Conservation (phyloP, 2,888 invertebrate genomes). For the Glyphotaelius pellucidus region DNA sequence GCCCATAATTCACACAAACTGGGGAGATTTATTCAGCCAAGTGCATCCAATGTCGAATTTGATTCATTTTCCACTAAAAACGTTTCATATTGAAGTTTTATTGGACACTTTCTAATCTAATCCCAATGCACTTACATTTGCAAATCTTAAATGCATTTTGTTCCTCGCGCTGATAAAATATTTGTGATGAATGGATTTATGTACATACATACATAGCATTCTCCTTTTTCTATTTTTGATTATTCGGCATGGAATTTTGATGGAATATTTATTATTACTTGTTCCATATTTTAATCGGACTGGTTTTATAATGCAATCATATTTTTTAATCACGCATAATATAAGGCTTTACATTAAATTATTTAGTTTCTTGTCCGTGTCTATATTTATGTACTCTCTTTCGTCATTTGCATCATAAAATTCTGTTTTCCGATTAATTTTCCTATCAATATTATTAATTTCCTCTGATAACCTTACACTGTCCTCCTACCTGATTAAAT, state of each 20-base stretch:
- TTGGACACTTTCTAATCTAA: constrained; percentile 10
- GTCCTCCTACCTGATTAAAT: not conserved
- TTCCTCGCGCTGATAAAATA: not conserved
- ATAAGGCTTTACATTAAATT: not conserved
- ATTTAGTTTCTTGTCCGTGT: not conserved
- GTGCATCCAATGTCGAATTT: constrained; percentile 30
- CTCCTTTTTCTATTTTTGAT: too few relatives aligned
- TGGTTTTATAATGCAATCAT: too few relatives aligned
- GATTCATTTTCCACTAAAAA: constrained; percentile 35
- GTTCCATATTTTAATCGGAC: too few relatives aligned
- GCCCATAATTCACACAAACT: constrained; percentile 41
- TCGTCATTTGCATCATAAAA: not conserved
- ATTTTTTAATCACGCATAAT: not conserved
- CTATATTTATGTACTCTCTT: not conserved
- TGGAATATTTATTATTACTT: too few relatives aligned
- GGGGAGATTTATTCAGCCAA: constrained; percentile 24
- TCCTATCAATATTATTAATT: not conserved
- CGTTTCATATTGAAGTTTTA: constrained; percentile 12
- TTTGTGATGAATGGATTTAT: too few relatives aligned
- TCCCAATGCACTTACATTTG: not conserved
- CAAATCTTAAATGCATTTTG: not conserved
- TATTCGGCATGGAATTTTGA: too few relatives aligned
- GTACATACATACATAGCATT: too few relatives aligned
- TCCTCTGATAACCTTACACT: not conserved
- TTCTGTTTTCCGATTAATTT: not conserved